phyloP scores from a whole-genome alignment of 2,113 vertebrate genomes.

The Steatornis caripensis region DNA sequence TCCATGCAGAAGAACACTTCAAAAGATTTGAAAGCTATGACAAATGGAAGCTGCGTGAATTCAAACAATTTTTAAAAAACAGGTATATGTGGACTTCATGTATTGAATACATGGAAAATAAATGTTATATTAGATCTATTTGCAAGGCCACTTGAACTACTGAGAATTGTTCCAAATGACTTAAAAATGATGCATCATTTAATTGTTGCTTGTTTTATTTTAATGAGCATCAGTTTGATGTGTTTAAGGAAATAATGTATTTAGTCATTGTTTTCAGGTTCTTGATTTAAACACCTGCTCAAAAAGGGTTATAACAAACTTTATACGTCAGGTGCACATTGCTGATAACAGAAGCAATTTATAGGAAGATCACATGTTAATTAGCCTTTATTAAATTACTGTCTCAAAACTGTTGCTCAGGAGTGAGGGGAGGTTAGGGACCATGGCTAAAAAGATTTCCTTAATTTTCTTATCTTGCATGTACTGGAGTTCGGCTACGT shows the following conservation, averaged over 20 bases:
- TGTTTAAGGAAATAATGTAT: neutral
- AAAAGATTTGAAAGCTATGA: slow-evolving; percentile 88
- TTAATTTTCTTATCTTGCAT: neutral
- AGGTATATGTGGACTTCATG: slow-evolving; percentile 68
- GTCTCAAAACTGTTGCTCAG: neutral
- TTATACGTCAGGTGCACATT: neutral
- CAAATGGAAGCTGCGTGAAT: slow-evolving; percentile 86
- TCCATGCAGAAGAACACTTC: slow-evolving; percentile 93
- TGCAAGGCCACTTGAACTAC: fast-evolving
- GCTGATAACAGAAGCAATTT: neutral
- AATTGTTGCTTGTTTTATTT: neutral
- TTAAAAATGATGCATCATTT: neutral
- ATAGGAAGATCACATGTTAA: neutral
- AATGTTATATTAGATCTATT: fast-evolving
- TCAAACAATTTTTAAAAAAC: slow-evolving; percentile 86
- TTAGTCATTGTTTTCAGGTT: neutral
- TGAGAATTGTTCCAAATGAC: neutral
- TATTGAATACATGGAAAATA: neutral
- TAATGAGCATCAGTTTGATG: neutral
- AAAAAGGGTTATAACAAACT: neutral
- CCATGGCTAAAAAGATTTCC: neutral
- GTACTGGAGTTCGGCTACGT: neutral
- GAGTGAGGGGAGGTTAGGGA: neutral
- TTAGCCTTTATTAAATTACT: neutral
- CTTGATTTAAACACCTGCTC: neutral